A percentile compares a stretch with the other conserved stretches of the same genome.
These are phyloP conservation scores for Sarcophaga caerulescens DNA, from an alignment of 2,888 invertebrate species.

Conservation along the genomic window DNA sequence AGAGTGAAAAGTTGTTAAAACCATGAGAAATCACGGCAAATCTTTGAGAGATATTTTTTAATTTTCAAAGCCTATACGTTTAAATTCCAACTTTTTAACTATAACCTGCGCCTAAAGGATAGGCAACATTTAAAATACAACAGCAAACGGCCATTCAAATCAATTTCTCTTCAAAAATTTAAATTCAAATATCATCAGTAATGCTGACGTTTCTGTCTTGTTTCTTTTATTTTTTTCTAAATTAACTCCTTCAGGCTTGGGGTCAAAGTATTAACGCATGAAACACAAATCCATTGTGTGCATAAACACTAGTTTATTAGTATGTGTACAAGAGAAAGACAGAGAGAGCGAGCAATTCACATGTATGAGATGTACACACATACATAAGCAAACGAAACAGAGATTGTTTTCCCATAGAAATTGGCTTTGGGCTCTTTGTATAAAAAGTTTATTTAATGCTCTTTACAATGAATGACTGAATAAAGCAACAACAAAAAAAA, in stretches of 20 bases:
- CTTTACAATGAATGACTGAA: constrained; percentile 28
- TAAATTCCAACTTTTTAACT: not conserved
- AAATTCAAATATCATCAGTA: not conserved
- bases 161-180: not conserved
- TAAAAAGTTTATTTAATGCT: constrained; percentile 25
- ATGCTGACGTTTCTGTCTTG: not conserved
- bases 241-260: constrained; percentile 2
- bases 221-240: not conserved
- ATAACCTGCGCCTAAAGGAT: not conserved
- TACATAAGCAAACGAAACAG: not conserved
- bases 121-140: not conserved
- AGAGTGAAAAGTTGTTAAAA: too few species aligned
- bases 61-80: not conserved
- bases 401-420: not conserved
- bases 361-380: not conserved
- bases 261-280: constrained; percentile 44
- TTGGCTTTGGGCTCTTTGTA: constrained; percentile 3
- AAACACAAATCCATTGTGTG: constrained; percentile 5
- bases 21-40: too few species aligned
- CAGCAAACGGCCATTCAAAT: not conserved
- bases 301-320: not conserved
- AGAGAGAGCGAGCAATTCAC: not conserved
- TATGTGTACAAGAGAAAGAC: not conserved
- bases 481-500: not conserved
- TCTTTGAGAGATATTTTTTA: too few species aligned